These are phyloP conservation scores for Folsomia candida DNA, from an alignment of 2,888 invertebrate species.

Conservation along the genomic window DNA sequence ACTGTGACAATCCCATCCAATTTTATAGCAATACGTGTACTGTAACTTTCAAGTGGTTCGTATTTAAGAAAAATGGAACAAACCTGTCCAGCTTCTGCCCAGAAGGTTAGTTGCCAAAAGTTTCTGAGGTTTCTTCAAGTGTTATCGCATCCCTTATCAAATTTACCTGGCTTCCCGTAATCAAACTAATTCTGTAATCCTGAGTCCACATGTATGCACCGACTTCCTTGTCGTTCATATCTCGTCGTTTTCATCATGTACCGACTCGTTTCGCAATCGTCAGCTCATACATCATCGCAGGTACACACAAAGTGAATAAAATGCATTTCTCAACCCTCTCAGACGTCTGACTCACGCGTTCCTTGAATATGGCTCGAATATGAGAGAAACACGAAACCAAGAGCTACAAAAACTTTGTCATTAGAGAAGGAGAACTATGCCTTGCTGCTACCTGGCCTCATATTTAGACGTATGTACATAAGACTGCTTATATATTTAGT, in stretches of 20 bases:
- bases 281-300: constrained; percentile 2
- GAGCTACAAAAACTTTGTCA: background rate
- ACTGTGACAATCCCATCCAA: background rate
- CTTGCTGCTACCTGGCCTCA: too few species aligned
- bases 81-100: too few species aligned
- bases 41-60: too few species aligned
- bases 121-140: too few species aligned
- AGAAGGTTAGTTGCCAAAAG: too few species aligned
- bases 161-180: background rate
- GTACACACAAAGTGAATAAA: too few species aligned
- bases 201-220: background rate
- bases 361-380: background rate
- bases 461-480: too few species aligned
- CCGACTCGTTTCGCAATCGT: constrained; percentile 7
- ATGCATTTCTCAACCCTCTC: background rate
- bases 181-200: background rate
- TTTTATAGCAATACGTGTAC: background rate
- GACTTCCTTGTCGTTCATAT: background rate
- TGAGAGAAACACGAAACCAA: background rate
- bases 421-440: background rate
- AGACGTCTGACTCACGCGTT: too few species aligned
- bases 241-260: background rate
- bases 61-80: too few species aligned
- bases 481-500: too few species aligned
- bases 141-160: background rate